A percentile compares a stretch with the other conserved stretches of the same genome.
These are phyloP conservation scores for Lithodes maja DNA, from an alignment of 2,888 invertebrate species.

Conservation along the genomic window DNA sequence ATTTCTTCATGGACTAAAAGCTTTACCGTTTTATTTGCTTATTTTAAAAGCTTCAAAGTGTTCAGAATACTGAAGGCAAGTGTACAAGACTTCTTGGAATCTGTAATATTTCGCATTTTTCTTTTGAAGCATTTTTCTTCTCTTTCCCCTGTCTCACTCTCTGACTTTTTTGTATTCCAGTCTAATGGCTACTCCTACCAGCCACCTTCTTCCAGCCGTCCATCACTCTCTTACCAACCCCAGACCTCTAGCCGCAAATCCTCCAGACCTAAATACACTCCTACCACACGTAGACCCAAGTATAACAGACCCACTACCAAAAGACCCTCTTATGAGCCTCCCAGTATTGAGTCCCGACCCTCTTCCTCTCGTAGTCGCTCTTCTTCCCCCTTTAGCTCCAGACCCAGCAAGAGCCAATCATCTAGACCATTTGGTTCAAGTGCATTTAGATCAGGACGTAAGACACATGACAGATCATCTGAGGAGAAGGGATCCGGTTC, in stretches of 20 bases:
- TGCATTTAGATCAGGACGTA: background rate
- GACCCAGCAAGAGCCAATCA: background rate
- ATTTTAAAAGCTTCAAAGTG: too few species aligned
- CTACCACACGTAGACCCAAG: conserved; percentile 11
- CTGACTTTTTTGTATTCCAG: conserved; percentile 16
- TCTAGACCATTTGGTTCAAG: background rate
- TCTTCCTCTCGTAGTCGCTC: background rate
- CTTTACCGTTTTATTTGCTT: too few species aligned
- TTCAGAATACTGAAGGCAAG: too few species aligned
- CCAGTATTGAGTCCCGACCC: conserved; percentile 35
- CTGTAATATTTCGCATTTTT: too few species aligned
- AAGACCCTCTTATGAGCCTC: background rate
- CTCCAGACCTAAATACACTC: conserved; percentile 34
- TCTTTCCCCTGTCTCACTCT: background rate
- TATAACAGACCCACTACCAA: background rate
- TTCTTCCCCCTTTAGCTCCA: conserved; percentile 6
- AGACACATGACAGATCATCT: background rate
- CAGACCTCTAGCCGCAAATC: conserved; percentile 30
- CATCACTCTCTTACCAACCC: conserved; percentile 42
- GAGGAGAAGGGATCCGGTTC: background rate
- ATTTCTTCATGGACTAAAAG: too few species aligned
- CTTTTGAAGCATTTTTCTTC: background rate
- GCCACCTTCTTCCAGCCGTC: conserved; percentile 42
- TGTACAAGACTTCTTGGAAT: too few species aligned
- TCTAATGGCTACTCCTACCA: conserved; percentile 47